Conservation (phyloP, 2,797 vertebrate genomes). For the Crenichthys baileyi region DNA sequence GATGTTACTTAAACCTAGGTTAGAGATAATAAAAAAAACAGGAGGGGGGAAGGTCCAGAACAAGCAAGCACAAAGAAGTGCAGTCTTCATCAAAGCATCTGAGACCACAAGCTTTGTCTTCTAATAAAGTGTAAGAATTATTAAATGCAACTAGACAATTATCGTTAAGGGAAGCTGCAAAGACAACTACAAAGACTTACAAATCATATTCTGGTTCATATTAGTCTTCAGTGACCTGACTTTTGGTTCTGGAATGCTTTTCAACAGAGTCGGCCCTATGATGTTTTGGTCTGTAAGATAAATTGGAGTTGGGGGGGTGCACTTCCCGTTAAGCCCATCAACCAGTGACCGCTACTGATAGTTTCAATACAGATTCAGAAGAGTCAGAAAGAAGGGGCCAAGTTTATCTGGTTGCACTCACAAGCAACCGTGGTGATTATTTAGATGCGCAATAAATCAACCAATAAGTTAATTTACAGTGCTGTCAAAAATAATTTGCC, state of each 20-base stretch:
- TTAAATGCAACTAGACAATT: slow-evolving; percentile 65
- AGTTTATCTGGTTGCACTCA: no score
- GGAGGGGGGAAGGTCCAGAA: slow-evolving; percentile 1
- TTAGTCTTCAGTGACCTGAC: slow-evolving; percentile 57
- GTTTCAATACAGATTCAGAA: background rate
- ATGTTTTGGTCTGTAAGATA: background rate
- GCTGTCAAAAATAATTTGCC: no score
- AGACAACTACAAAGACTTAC: slow-evolving; percentile 68
- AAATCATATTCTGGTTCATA: slow-evolving; percentile 59
- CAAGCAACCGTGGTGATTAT: no score
- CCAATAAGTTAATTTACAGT: no score
- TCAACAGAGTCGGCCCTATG: background rate
- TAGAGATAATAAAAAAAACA: slow-evolving; percentile 15
- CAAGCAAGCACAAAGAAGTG: slow-evolving; percentile 24
- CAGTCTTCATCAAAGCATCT: slow-evolving; percentile 50
- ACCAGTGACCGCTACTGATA: background rate
- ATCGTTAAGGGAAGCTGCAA: slow-evolving; percentile 68
- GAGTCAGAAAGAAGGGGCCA: no score
- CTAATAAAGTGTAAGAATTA: slow-evolving; percentile 47
- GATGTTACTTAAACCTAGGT: slow-evolving; percentile 69
- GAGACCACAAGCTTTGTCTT: slow-evolving; percentile 58
- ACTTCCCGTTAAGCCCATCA: background rate
- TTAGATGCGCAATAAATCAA: background rate
- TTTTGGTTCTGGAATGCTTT: slow-evolving; percentile 31
- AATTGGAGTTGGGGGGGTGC: background rate